Evolutionary conservation across 2,113 vertebrate genomes (phyloP), one percentile per base, ranked within the genome.

Genomic region (Nothocercus julius): DNA sequence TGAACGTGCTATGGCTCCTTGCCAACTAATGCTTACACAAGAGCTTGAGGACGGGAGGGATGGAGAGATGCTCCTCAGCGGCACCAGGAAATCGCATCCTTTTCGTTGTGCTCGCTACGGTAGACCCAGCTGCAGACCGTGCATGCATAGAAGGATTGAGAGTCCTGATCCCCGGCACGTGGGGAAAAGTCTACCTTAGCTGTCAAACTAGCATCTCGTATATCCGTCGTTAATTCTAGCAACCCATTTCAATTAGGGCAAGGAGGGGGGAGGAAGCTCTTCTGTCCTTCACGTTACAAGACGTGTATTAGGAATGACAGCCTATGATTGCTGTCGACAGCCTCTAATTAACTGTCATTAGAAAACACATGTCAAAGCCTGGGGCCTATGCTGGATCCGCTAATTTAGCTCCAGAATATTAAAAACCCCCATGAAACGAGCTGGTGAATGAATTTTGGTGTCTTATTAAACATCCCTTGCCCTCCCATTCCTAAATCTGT

Each of bases 341-440:
- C 98, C 97, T 98, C 98, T 98, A 99, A 99, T 99, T 99, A 99
- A 98, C 97, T 97, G 98, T 98, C 98, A 99, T 99, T 99, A 99
- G 94, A 97, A 98, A 99, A 98, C 98, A 99, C 98, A 98, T 98
- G 98, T 98, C 98, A 97, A 97, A 97, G 98, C 98, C 98, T 28
- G 58, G 82, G 98, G 98, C 98, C 95, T 96, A 82, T 67, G 96
- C 96, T 87, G 93, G 96, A 97, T 96, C 95, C 11, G 86, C 96
- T 98, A 51, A 97, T 98, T 97, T 97, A 96, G 93, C 96, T 94
- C 93, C 69, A 77, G 98, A 98, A 98, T 98, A 97, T 96, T 97
- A 97, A 98, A 93, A 93, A 89, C 68, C 89, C 14, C 94, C 97
- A 95, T 62, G 92, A 95, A 97, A 97, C 47, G 96, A 96, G 93